Evolutionary conservation across 2,888 invertebrate species (phyloP), one percentile per base, ranked within the genome.

Genomic region (Sesia bembeciformis): DNA sequence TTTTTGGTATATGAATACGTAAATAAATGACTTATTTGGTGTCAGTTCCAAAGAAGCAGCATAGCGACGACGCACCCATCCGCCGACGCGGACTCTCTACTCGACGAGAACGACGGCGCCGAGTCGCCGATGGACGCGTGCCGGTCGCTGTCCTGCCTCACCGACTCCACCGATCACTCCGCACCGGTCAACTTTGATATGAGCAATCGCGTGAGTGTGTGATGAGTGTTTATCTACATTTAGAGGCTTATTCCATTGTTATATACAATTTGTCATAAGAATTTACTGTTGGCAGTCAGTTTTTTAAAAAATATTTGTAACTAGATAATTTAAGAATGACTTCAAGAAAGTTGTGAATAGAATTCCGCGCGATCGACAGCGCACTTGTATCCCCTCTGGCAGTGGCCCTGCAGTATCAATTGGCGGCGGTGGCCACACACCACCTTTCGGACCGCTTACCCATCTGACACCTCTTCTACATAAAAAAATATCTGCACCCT

Each of bases 161-260:
- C 96, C 0, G 96, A 96, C 76, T 96, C 96, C 76, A 96, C 96
- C 0, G 97, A 97, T 70, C 96, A 97, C 73, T 96, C 96, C 68
- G 97, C 95, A 49, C 97, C 97, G 0, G 94, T 97, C 61, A 95
- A 96, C 81, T 97, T 97, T 72, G 97, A 97, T 73, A 94, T 97
- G 93, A 96, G 96, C 57, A 97, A 97, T 81, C 91, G 97, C 72
- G 97, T 95, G 73, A 79, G 90, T 39, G 38, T 39, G 1, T 42
- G 5, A 5, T 6, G 7, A 7, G 42, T 42, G 5, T 42, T 42
- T 42, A 42, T 2, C 7, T 42, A 42, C 42, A 23, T 23, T 23
- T 23, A 23, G 1, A 23, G 23, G 23, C 23, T 23, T 23, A 23
- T 23, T 23, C 2, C 23, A 23, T 23, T 23, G 23, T 23, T 23